Evolutionary conservation across 2,797 vertebrate species (phyloP).

Genomic region (Microctenopoma stevenorrisi): DNA sequence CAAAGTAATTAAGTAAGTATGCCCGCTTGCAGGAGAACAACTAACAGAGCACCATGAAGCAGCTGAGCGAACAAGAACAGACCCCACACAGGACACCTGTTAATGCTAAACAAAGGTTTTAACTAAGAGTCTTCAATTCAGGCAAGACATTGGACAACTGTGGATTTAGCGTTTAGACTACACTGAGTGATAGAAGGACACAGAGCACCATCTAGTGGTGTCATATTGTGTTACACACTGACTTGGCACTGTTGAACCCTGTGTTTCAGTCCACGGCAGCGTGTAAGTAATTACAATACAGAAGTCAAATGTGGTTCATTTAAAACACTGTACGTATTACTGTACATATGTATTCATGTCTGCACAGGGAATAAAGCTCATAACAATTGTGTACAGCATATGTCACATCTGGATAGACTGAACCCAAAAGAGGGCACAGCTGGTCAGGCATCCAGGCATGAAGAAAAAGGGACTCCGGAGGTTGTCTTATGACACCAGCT

Average conservation of each 20-base stretch:
- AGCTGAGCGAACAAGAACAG: constrained; percentile 45
- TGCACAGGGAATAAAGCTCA: constrained; percentile 4
- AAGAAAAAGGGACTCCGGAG: constrained; percentile 23
- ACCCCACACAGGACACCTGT: constrained; percentile 28
- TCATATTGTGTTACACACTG: neutral
- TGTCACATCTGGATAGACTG: constrained; percentile 46
- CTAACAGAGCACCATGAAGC: constrained; percentile 50
- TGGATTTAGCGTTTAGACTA: constrained; percentile 10
- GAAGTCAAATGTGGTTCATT: neutral
- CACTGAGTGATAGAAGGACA: constrained; percentile 18
- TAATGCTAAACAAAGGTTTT: constrained; percentile 66
- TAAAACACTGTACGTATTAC: no score
- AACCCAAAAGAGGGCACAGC: constrained; percentile 56
- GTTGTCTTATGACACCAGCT: constrained; percentile 62
- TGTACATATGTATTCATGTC: neutral
- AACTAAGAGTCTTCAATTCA: constrained; percentile 51
- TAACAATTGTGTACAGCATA: constrained; percentile 39
- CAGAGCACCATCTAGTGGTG: constrained; percentile 68
- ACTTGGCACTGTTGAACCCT: neutral
- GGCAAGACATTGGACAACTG: constrained; percentile 54
- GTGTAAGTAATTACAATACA: constrained; percentile 2
- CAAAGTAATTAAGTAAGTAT: constrained; percentile 63
- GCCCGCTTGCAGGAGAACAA: constrained; percentile 46
- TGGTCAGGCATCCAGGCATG: constrained; percentile 56
- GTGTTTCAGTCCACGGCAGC: neutral